Conservation (phyloP, 2,888 invertebrate genomes). For the Euplexia lucipara region DNA sequence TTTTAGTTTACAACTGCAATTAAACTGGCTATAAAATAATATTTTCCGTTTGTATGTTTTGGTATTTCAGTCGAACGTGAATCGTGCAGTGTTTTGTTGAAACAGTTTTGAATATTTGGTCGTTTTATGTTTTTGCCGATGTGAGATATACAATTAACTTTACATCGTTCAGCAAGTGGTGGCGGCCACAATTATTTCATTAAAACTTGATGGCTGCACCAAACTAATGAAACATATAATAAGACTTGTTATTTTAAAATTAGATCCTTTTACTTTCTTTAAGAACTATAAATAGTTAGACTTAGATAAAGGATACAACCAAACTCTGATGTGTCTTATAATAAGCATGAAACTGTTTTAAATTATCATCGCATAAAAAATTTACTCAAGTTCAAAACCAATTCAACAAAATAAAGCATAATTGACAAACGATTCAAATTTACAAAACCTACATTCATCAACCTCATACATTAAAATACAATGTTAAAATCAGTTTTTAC, state of each 20-base stretch:
- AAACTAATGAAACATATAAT: constrained; percentile 3
- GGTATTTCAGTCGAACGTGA: constrained; percentile 17
- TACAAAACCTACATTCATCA: constrained; percentile 29
- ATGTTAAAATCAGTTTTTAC: constrained; percentile 54
- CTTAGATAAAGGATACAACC: constrained; percentile 1
- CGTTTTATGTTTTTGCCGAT: constrained; percentile 24
- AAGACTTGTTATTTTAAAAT: neutral
- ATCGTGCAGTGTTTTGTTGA: constrained; percentile 14
- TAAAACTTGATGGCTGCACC: constrained; percentile 2
- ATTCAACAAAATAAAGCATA: constrained; percentile 16
- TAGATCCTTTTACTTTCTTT: neutral
- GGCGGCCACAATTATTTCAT: constrained; percentile 19
- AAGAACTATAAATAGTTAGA: neutral
- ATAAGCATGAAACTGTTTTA: constrained; percentile 11
- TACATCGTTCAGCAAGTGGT: constrained; percentile 18
- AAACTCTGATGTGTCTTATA: neutral
- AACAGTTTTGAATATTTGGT: constrained; percentile 26
- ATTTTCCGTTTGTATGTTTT: constrained; percentile 34
- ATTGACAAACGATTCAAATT: constrained; percentile 6
- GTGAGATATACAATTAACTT: constrained; percentile 45
- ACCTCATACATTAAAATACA: constrained; percentile 37
- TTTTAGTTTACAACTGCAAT: constrained; percentile 51
- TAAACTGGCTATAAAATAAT: constrained; percentile 34
- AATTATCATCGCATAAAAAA: neutral
- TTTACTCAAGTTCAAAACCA: neutral